Conservation (phyloP, 2,888 invertebrate genomes). For the Rugalucina vietnamica region DNA sequence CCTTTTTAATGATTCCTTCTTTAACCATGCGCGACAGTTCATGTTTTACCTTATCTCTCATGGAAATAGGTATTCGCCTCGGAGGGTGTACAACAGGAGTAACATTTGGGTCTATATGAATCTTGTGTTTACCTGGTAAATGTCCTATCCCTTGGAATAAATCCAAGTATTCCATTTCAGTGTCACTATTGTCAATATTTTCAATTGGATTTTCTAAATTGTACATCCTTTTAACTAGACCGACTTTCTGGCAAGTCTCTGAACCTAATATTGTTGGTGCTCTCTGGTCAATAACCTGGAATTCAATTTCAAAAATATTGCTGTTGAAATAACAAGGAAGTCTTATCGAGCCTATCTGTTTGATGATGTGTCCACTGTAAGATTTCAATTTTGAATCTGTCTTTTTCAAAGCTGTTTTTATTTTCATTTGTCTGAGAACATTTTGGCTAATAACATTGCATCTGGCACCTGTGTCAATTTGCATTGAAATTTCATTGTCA, state of each 20-base stretch:
- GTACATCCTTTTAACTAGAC: conserved; percentile 12
- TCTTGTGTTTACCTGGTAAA: neutral
- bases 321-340: conserved; percentile 10
- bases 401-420: neutral
- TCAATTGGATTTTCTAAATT: no score
- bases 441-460: neutral
- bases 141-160: no score
- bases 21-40: conserved; percentile 58
- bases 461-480: neutral
- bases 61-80: neutral
- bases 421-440: neutral
- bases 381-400: neutral
- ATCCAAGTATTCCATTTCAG: no score
- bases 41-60: neutral
- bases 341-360: neutral
- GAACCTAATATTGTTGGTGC: conserved; percentile 25
- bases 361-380: conserved; percentile 27
- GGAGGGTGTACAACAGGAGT: neutral
- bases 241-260: conserved; percentile 24
- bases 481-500: neutral
- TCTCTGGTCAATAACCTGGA: conserved; percentile 29
- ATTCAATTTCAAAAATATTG: conserved; percentile 21
- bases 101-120: neutral
- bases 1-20: conserved; percentile 41
- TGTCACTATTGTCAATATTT: no score